Evolutionary conservation across 92 coral and sea anemone species (phyloP).

Genomic region (Phenganax marumi): DNA sequence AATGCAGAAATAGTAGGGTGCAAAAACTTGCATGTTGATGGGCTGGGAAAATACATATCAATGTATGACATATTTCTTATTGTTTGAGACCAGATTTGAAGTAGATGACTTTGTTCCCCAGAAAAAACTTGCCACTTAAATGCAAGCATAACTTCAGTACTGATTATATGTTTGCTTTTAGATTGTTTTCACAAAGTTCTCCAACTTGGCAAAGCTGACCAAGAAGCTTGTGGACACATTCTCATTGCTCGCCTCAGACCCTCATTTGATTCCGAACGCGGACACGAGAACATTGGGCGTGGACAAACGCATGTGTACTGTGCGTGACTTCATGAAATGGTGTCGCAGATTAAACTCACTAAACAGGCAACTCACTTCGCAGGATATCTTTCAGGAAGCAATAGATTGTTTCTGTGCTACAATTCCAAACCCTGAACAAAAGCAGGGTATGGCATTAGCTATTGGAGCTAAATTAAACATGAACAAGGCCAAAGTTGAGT

Average conservation of each 20-base stretch:
- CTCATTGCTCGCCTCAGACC: slow-evolving; percentile 77
- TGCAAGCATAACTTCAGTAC: too few relatives aligned
- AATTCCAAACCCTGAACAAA: slow-evolving; percentile 64
- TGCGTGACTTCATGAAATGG: slow-evolving; percentile 94
- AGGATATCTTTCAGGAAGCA: slow-evolving; percentile 89
- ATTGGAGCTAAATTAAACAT: slow-evolving; percentile 90
- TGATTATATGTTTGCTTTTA: slow-evolving; percentile 24
- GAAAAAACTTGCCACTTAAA: background rate
- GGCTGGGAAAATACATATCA: too few relatives aligned
- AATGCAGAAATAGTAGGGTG: too few relatives aligned
- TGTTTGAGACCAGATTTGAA: too few relatives aligned
- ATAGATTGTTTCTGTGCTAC: slow-evolving; percentile 92
- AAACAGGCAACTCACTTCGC: slow-evolving; percentile 60
- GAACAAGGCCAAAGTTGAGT: slow-evolving; percentile 82
- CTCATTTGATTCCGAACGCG: slow-evolving; percentile 48
- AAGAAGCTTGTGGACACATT: slow-evolving; percentile 79
- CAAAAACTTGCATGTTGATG: too few relatives aligned
- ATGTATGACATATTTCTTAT: too few relatives aligned
- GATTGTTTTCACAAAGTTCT: slow-evolving; percentile 65
- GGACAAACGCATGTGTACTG: slow-evolving; percentile 75
- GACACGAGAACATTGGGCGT: slow-evolving; percentile 65
- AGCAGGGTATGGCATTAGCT: slow-evolving; percentile 64
- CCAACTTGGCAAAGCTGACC: slow-evolving; percentile 70
- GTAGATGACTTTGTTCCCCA: background rate
- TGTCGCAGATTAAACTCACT: slow-evolving; percentile 66